Base-by-base conservation (phyloP, 1,140 invertebrate species). In the Fopius arisanus region DNA sequence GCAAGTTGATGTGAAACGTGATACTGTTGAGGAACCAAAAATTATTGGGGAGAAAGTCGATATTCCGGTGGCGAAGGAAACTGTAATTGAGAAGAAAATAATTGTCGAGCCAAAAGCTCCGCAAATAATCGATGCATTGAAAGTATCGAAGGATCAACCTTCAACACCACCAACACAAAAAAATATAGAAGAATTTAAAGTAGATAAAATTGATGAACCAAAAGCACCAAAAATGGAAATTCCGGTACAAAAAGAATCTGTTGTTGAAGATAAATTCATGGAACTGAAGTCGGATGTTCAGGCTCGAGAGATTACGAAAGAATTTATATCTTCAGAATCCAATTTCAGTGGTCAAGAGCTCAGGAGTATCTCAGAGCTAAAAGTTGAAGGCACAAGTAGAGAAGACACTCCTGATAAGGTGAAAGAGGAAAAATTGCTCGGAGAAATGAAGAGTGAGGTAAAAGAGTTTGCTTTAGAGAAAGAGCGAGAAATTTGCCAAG, bases 401-500 rank as follows among this genome's bases (percentile, higher is more conserved):
- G 16, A 37, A 16, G 51, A 70, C 65, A 65, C 51, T 51, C 12
- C 48, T 26, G 26, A 69, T 51, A 66, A 62, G 71, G 31, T 63
- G 66, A 33, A 33, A 9, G 29, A 72, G 0, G 31, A 66, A 48
- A 19, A 23, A 12, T 59, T 74, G 9, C 28, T 43, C 5, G 28
- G 28, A 7, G n/a, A 76, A 41, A 70, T 67, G 63, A 31, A 67
- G 14, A 40, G 65, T 0, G 28, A 74, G 40, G 19, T 75, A 21
- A 0, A 9, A 3, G 19, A 62, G 62, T 43, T 67, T 41, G 26
- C 29, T 63, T n/a, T 48, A 5, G 37, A 69, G 67, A 77, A 73
- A 75, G 37, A 67, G 7, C 73, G 77, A 59, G 6, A 76, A 54
- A 51, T 66, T 37, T 71, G 54, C 16, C 5, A 14, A 0, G 70